Evolutionary conservation across 2,797 vertebrate genomes (phyloP), one percentile per base, ranked within the genome.

Genomic region (Acrossocheilus fasciatus): DNA sequence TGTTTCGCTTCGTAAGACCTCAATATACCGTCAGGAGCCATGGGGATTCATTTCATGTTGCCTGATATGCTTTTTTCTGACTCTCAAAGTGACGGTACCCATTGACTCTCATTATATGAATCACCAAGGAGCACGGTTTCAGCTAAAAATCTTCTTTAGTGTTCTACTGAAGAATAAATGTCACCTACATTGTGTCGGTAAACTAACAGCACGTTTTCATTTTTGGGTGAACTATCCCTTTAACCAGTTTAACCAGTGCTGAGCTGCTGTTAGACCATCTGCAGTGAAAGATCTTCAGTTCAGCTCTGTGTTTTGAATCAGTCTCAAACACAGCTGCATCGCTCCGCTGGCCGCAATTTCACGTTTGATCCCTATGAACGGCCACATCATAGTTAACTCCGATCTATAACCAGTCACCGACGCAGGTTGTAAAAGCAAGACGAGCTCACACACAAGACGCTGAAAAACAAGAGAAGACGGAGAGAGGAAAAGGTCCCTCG

Each of bases 401-500:
- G 11, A 12, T 64, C 41, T 47, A 50, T 30, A 66, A 68, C 26
- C 62, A 64, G 11, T 68, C 80, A 80, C n/a, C 43, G 78, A 66
- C 3, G 59, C 62, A 9, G 39, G 6, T 52, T 81, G 84, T 80
- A 80, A 64, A 85, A 85, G 41, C 83, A 74, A 47, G 43, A 6
- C 2, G 23, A 57, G 90, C 87, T 59, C 41, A 78, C 70, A 88
- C 30, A 34, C 64, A 4, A 30, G 30, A 30, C 30, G 30, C 30
- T 30, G 30, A 30, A 30, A 30, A 30, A 30, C 30, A 30, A 54
- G 74, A 66, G 26, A 20, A 39, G 12, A 83, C 88, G 87, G 92
- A 90, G 57, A 59, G 23, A 14, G 23, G 57, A n/a, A 59, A 11
- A n/a, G 57, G 79, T 82, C 50, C 87, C 87, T 93, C 89, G 90